phyloP scores from a whole-genome alignment of 2,888 invertebrate species.

The Andrena minutula region DNA sequence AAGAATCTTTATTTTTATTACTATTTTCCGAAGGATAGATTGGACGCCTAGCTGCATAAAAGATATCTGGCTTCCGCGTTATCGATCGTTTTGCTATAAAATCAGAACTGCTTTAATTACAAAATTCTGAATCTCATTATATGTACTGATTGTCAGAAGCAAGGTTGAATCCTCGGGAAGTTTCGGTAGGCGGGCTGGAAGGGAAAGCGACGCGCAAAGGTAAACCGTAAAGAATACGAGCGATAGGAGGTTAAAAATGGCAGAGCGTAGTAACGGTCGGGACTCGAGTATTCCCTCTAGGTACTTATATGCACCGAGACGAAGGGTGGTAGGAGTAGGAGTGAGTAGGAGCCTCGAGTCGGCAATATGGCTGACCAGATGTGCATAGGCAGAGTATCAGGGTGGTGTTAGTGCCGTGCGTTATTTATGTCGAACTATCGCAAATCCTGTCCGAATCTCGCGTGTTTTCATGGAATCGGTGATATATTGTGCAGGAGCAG shows the following conservation, averaged over 20 bases:
- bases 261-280: background rate
- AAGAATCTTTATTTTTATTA: background rate
- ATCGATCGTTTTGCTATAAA: background rate
- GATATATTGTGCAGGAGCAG: conserved; percentile 83
- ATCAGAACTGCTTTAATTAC: background rate
- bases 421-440: conserved; percentile 84
- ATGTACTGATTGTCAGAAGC: background rate
- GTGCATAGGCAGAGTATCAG: conserved; percentile 83
- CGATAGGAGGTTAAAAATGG: conserved; percentile 1
- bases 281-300: conserved; percentile 54
- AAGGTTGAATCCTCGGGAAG: background rate
- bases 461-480: conserved; percentile 85
- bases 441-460: conserved; percentile 84
- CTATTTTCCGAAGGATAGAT: background rate
- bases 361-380: conserved; percentile 84
- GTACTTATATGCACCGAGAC: conserved; percentile 45
- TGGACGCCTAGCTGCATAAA: background rate
- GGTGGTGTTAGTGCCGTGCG: conserved; percentile 83
- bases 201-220: background rate
- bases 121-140: too few relatives aligned
- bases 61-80: background rate
- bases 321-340: conserved; percentile 67
- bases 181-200: background rate
- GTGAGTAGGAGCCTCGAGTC: conserved; percentile 62
- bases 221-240: too few relatives aligned